Percentiles rank a stretch among this genome's conserved stretches.
These are phyloP conservation scores for Daubentonia madagascariensis DNA, from an alignment of 2,113 vertebrate species.

Conservation along the genomic window DNA sequence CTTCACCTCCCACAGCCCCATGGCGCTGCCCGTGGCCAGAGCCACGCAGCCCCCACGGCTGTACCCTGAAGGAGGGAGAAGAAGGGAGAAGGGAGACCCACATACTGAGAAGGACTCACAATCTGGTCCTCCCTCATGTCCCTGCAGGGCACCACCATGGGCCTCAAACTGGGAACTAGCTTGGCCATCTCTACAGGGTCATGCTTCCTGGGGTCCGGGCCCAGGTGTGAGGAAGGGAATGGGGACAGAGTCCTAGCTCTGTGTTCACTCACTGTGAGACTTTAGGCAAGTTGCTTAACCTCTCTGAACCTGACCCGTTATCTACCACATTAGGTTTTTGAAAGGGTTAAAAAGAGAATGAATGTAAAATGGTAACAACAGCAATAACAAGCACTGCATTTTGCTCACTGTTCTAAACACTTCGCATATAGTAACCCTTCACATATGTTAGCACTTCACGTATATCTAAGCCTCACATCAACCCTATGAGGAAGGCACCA, in stretches of 20 bases:
- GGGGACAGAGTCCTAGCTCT: not conserved
- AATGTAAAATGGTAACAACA: not conserved
- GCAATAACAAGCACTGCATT: not conserved
- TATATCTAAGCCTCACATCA: not conserved
- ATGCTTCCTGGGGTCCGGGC: fast-evolving
- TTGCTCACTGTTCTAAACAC: not conserved
- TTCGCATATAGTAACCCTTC: not conserved
- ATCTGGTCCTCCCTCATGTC: not conserved
- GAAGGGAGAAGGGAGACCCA: conserved; percentile 41
- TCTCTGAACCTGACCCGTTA: not conserved
- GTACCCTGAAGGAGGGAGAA: conserved; percentile 81
- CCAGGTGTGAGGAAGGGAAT: not conserved
- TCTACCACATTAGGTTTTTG: not conserved
- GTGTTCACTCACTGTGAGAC: not conserved
- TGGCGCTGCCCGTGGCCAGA: conserved; percentile 90
- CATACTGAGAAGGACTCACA: not conserved
- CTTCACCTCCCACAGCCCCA: conserved; percentile 96
- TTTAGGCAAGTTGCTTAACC: not conserved
- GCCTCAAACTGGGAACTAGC: not conserved
- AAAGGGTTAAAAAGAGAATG: not conserved
- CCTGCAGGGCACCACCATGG: fast-evolving
- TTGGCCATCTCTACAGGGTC: not conserved
- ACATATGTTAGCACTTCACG: not conserved
- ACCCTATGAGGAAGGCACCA: not conserved
- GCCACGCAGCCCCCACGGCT: conserved; percentile 91